phyloP scores from a whole-genome alignment of 1,140 invertebrate genomes.

The Probaryconus sp. region DNA sequence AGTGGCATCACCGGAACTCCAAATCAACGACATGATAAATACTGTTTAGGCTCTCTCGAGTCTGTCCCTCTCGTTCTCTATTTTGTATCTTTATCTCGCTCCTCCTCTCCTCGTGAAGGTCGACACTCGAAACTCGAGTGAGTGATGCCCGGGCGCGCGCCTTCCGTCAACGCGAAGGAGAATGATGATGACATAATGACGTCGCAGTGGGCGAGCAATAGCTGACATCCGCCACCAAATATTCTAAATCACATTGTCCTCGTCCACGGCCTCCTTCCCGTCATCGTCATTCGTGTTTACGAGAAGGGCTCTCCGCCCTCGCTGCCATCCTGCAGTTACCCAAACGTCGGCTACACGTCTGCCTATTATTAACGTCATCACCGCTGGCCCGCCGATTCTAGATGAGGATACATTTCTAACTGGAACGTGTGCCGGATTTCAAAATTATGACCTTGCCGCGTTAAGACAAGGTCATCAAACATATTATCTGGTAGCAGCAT shows the following conservation, averaged over 20 bases:
- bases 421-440: slow-evolving; percentile 46
- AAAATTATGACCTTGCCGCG: slow-evolving; percentile 49
- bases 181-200: slow-evolving; percentile 79
- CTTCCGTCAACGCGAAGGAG: slow-evolving; percentile 77
- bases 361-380: slow-evolving; percentile 63
- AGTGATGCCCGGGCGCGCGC: slow-evolving; percentile 74
- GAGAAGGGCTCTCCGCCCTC: slow-evolving; percentile 64
- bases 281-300: slow-evolving; percentile 73
- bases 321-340: slow-evolving; percentile 56
- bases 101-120: slow-evolving; percentile 61
- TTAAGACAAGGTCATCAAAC: slow-evolving; percentile 39
- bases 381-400: slow-evolving; percentile 35
- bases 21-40: slow-evolving; percentile 75
- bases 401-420: slow-evolving; percentile 58
- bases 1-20: too few relatives aligned
- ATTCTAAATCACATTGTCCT: slow-evolving; percentile 76
- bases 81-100: slow-evolving; percentile 52
- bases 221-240: slow-evolving; percentile 77
- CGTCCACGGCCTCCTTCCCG: slow-evolving; percentile 63
- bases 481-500: too few relatives aligned
- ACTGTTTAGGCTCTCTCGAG: slow-evolving; percentile 74
- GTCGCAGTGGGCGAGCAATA: slow-evolving; percentile 78
- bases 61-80: too few relatives aligned
- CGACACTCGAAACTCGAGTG: slow-evolving; percentile 67
- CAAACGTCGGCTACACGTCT: slow-evolving; percentile 60